Conservation (phyloP, 2,888 invertebrate genomes). For the Resseliella maxima region DNA sequence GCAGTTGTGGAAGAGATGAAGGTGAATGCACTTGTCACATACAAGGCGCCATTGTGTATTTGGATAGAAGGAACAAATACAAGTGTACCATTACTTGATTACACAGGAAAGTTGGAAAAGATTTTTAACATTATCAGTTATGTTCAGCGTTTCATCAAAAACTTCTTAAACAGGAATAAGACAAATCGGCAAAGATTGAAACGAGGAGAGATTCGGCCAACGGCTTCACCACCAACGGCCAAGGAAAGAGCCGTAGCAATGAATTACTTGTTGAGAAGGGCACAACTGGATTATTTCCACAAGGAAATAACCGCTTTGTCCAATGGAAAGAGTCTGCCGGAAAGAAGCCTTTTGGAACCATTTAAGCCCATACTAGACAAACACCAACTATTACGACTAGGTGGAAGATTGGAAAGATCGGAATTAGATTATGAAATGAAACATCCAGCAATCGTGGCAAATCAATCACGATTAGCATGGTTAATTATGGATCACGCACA, state of each 20-base stretch:
- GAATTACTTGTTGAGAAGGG: too few species aligned
- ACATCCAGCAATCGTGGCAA: neutral
- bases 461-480: neutral
- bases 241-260: too few species aligned
- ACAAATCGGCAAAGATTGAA: neutral
- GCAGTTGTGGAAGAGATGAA: neutral
- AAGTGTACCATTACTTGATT: conserved; percentile 59
- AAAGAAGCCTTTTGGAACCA: conserved; percentile 32
- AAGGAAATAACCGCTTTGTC: neutral
- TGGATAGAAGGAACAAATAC: neutral
- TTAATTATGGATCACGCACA: neutral
- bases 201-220: too few species aligned
- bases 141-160: too few species aligned
- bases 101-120: too few species aligned
- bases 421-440: neutral
- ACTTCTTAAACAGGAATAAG: too few species aligned
- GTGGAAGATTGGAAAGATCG: neutral
- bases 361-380: conserved; percentile 59
- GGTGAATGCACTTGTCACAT: neutral
- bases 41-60: conserved; percentile 54
- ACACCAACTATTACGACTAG: neutral
- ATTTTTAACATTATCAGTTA: conserved; percentile 18
- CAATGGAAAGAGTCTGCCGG: neutral
- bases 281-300: neutral
- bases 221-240: too few species aligned